Evolutionary conservation across 2,797 vertebrate genomes (phyloP), one percentile per base, ranked within the genome.

Genomic region (Lagocephalus sceleratus): DNA sequence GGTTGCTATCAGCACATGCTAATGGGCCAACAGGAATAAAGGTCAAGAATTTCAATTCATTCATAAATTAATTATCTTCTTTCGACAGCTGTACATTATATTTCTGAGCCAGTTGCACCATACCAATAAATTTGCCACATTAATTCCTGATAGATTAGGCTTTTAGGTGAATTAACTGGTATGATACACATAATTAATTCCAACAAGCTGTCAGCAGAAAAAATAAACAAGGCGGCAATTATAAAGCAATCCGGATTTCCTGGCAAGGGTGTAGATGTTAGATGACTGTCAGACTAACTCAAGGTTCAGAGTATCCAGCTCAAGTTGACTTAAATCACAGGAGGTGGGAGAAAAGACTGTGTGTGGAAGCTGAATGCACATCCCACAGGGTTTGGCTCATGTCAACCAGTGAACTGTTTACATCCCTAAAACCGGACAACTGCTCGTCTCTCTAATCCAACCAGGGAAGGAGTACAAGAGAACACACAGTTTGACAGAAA

Each of bases 341-440:
- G 6, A 65, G 66, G 57, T 72, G 64, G 59, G 58, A 64, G 66
- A 66, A 77, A 73, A 58, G 58, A 56, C 50, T 41, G 59, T 40
- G 10, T 26, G 56, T 71, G 52, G 47, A 66, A 71, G 51, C 50
- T 64, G 66, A 81, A 70, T 52, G 55, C 57, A 5, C 46, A 55
- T 74, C 76, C 73, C 77, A 58, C 49, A 22, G 60, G 78, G 47
- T 61, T 66, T 26, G 0, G 63, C 68, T 73, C 22, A 58, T 76
- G 69, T 80, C 76, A 79, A 22, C 60, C 66, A 70, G 58, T 67
- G 69, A 79, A 74, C 69, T 82, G 81, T 81, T 85, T 79, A 79
- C 69, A 76, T 73, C 60, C 71, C 55, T 62, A 77, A 50, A 83
- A 68, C 57, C 52, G 46, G 20, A 81, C 68, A 62, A 61, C 68